Evolutionary conservation across 2,797 vertebrate species (phyloP).

Genomic region (Channa striata): DNA sequence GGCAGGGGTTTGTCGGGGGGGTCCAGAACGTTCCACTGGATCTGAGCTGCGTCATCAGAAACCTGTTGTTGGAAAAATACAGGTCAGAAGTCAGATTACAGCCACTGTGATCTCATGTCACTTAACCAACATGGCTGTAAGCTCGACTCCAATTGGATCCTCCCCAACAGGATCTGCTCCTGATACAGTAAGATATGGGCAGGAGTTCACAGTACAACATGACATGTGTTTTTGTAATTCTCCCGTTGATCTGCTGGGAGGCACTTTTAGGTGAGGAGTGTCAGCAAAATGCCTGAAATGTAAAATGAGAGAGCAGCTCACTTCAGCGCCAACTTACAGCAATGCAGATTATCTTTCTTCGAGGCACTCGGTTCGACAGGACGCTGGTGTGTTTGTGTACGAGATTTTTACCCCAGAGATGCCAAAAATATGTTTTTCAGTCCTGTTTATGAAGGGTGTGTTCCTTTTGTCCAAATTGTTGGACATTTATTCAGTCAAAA

Average conservation of each 20-base stretch:
- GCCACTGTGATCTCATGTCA: neutral
- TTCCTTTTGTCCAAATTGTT: no score
- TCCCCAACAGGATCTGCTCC: constrained; percentile 4
- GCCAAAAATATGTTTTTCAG: neutral
- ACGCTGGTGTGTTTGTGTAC: neutral
- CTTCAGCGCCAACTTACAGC: constrained; percentile 8
- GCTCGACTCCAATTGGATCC: neutral
- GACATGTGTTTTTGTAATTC: constrained; percentile 57
- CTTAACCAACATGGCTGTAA: constrained; percentile 3
- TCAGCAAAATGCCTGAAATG: constrained; percentile 58
- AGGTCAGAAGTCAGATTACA: constrained; percentile 2
- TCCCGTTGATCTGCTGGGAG: constrained; percentile 3
- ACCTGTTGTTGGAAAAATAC: neutral
- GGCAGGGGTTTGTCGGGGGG: no score
- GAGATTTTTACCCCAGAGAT: neutral
- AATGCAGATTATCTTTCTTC: constrained; percentile 25
- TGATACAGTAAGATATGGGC: constrained; percentile 11
- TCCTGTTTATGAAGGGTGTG: neutral
- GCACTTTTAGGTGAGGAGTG: constrained; percentile 35
- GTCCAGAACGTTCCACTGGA: constrained; percentile 35
- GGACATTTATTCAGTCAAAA: no score
- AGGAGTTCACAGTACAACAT: constrained; percentile 12
- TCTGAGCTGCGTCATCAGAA: constrained; percentile 10
- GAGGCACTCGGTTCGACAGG: constrained; percentile 7
- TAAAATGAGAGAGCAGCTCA: constrained; percentile 49